These are phyloP conservation scores for Proisotoma minuta DNA, from an alignment of 2,888 invertebrate genomes.

Conservation along the genomic window DNA sequence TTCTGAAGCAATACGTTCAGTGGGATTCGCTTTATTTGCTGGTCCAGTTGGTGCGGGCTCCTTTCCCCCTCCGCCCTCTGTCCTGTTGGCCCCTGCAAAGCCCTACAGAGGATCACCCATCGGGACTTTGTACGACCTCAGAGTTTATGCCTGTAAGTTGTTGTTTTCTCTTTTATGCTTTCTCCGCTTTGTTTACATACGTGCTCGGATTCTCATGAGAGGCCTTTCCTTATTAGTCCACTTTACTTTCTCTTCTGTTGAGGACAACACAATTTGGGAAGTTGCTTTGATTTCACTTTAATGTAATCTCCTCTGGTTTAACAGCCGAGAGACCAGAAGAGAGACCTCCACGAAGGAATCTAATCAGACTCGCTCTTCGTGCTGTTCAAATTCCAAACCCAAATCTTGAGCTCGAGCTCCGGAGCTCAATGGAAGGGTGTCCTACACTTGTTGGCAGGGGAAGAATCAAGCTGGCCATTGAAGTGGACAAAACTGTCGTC, in stretches of 20 bases:
- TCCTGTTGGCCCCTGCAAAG: slow-evolving; percentile 83
- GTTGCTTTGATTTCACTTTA: slow-evolving; percentile 17
- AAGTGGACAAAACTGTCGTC: slow-evolving; percentile 75
- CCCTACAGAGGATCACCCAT: slow-evolving; percentile 87
- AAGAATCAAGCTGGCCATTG: slow-evolving; percentile 70
- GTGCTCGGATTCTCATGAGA: too few species aligned
- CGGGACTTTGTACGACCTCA: slow-evolving; percentile 83
- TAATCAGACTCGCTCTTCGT: slow-evolving; percentile 74
- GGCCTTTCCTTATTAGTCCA: too few species aligned
- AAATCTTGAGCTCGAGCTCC: slow-evolving; percentile 34
- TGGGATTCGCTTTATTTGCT: slow-evolving; percentile 44
- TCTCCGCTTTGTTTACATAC: too few species aligned
- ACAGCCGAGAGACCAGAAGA: slow-evolving; percentile 78
- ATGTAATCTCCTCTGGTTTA: slow-evolving; percentile 43
- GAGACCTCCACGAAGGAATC: slow-evolving; percentile 70
- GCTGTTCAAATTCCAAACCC: slow-evolving; percentile 39
- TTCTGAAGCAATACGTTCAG: slow-evolving; percentile 42
- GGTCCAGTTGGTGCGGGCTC: slow-evolving; percentile 56
- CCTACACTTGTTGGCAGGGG: slow-evolving; percentile 69
- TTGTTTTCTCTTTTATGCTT: too few species aligned
- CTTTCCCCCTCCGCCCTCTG: slow-evolving; percentile 81
- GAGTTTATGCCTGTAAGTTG: slow-evolving; percentile 76
- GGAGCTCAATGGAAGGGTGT: slow-evolving; percentile 41
- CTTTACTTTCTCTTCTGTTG: too few species aligned
- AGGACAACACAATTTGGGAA: too few species aligned